Base-by-base conservation (phyloP, 2,888 invertebrate genomes). In the Heliothis peltigera region DNA sequence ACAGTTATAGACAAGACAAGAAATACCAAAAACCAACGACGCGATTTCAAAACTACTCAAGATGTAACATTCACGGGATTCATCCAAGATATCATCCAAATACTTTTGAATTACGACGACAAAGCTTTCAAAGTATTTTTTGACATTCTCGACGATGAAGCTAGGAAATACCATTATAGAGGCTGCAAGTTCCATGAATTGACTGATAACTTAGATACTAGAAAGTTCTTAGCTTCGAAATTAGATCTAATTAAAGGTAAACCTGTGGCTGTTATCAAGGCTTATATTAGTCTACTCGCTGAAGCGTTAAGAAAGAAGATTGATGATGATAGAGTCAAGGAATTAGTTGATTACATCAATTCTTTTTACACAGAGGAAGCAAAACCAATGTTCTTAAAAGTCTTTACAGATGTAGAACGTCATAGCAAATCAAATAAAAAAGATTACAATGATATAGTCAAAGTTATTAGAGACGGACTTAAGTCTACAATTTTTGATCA, bases 111-210 rank as follows among this genome's bases (percentile, higher is more conserved):
- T 0, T 90, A 84, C 28, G 71, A 83, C 0, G 85, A 90, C 19
- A 59, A 83, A 0, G 86, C 86, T n/a, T 76, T 91, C 6, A 73
- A 81, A 71, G 71, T 85, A 0, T 58, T 87, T 0, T 56, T 87
- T 1, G 22, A 66, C 0, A 68, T 84, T 0, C 7, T 88, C 0
- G 71, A 86, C 3, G 71, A 79, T 5, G 90, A 91, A 84, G 42
- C 89, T 0, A 79, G 80, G n/a, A 85, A 85, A 58, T 83, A 83
- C 39, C 80, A 88, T n/a, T 84, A 85, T 42, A 80, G 71, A 53
- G 87, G 86, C 1, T 84, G 84, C 19, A 84, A 81, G 18, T 83
- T 89, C 18, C 66, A 84, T 1, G 88, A 89, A 42, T 22, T 89
- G 12, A 47, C 80, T 0, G 63, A 81, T 17, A 81, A 86, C 52